Conservation (phyloP, 2,113 vertebrate genomes). For the Leptobrachium ailaonicum region DNA sequence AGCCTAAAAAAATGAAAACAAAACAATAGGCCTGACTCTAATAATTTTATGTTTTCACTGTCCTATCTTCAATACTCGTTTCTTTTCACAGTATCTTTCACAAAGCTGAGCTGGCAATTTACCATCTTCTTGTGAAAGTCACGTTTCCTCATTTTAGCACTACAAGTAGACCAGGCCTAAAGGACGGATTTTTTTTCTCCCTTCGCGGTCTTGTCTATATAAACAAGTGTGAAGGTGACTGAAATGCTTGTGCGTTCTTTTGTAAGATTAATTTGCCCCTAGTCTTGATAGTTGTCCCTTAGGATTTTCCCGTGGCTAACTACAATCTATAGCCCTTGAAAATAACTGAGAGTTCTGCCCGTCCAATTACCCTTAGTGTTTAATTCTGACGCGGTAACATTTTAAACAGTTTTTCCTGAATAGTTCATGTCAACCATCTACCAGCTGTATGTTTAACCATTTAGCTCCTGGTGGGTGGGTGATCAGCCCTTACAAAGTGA, state of each 20-base stretch:
- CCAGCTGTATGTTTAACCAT: not conserved
- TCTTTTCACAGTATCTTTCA: no score
- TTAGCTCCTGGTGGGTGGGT: no score
- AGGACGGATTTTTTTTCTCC: no score
- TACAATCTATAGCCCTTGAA: not conserved
- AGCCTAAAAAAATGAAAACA: no score
- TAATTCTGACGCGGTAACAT: not conserved
- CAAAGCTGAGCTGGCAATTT: no score
- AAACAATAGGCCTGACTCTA: no score
- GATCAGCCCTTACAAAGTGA: no score
- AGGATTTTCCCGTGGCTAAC: not conserved
- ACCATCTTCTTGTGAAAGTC: no score
- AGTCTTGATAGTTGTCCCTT: not conserved
- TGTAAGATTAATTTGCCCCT: constrained; percentile 6
- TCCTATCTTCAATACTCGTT: no score
- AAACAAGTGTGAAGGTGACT: not conserved
- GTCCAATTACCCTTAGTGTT: not conserved
- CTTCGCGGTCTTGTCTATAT: not conserved
- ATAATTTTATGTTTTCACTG: no score
- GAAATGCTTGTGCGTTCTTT: not conserved
- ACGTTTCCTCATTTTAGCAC: no score
- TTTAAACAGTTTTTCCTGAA: constrained; percentile 2
- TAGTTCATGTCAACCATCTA: not conserved
- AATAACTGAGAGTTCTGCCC: not conserved
- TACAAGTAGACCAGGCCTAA: no score